These are phyloP conservation scores for Cactoblastis cactorum DNA, from an alignment of 2,888 invertebrate genomes.

Conservation along the genomic window DNA sequence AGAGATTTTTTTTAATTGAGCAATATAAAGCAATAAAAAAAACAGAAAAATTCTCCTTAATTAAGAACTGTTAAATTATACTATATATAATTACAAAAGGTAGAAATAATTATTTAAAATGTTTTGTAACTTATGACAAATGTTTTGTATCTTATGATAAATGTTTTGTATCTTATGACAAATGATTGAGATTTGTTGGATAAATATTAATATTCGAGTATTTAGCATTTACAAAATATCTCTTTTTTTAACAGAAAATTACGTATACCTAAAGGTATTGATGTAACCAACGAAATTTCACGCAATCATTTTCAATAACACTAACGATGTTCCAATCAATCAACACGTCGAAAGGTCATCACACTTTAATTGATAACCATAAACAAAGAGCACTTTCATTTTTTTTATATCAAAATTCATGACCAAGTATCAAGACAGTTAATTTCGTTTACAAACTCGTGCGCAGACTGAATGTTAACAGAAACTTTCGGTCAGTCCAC, in stretches of 20 bases:
- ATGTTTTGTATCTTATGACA: too few relatives aligned
- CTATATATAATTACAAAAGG: too few relatives aligned
- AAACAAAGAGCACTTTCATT: constrained; percentile 59
- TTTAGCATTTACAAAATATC: not conserved
- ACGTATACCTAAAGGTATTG: not conserved
- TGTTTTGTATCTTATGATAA: too few relatives aligned
- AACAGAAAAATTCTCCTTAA: too few relatives aligned
- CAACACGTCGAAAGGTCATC: constrained; percentile 19
- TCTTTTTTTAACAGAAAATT: not conserved
- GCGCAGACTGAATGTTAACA: constrained; percentile 64
- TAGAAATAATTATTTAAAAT: too few relatives aligned
- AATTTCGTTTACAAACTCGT: constrained; percentile 52
- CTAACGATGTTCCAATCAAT: constrained; percentile 11
- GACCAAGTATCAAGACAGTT: constrained; percentile 68
- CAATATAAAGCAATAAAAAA: too few relatives aligned
- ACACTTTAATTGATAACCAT: constrained; percentile 24
- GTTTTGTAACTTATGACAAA: too few relatives aligned
- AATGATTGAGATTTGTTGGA: too few relatives aligned
- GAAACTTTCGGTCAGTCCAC: constrained; percentile 70
- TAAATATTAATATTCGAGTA: too few relatives aligned
- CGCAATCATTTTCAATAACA: not conserved
- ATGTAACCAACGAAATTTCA: not conserved
- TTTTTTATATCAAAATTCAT: constrained; percentile 63
- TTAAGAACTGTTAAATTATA: too few relatives aligned
- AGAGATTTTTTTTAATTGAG: too few relatives aligned